Evolutionary conservation across 2,113 vertebrate species (phyloP), one percentile per base, ranked within the genome.

Genomic region (Actinemys pallida): DNA sequence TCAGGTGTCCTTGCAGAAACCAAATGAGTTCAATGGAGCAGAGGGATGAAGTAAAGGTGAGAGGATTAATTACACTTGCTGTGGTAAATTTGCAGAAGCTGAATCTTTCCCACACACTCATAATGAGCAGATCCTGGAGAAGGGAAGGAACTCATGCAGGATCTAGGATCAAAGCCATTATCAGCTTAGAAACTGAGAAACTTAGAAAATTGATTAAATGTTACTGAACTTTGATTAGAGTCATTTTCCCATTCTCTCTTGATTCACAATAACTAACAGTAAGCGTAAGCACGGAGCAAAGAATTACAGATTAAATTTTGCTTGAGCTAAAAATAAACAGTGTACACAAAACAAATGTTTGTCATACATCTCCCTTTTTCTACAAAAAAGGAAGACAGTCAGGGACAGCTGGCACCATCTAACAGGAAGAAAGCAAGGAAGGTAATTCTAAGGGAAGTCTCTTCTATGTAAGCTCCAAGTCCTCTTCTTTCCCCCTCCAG

Each of bases 181-280:
- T 10, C 3, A 27, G 16, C 17, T 25, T 25, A 76, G 10, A 42
- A 45, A 75, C 69, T 39, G 3, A 86, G 24, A 80, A 82, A 84
- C 81, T 62, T 80, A 59, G 52, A 94, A 83, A 81, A 45, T 7
- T 24, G 13, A 54, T 76, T 76, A 75, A 0, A 27, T 42, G 39
- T 1, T 78, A 92, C 25, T 87, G 49, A 84, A 87, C 39, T 93
- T 86, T 29, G 5, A 31, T 91, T 53, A 53, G 45, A 45, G 24
- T 80, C 10, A 3, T 81, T 88, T 80, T 88, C 10, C 1, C 27
- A 27, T 78, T 88, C 93, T 90, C 53, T 90, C 56, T 78, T 16
- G 7, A 10, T 62, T 94, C 39, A 80, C 84, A 89, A 56, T 72
- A 72, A 94, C 81, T 27, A 10, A 90, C 45, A 89, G 88, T 52